Percentiles rank a stretch among this genome's conserved stretches.
Evolutionary conservation across 92 coral and sea anemone species (phyloP).

Genomic region (Parazoanthus darwini): DNA sequence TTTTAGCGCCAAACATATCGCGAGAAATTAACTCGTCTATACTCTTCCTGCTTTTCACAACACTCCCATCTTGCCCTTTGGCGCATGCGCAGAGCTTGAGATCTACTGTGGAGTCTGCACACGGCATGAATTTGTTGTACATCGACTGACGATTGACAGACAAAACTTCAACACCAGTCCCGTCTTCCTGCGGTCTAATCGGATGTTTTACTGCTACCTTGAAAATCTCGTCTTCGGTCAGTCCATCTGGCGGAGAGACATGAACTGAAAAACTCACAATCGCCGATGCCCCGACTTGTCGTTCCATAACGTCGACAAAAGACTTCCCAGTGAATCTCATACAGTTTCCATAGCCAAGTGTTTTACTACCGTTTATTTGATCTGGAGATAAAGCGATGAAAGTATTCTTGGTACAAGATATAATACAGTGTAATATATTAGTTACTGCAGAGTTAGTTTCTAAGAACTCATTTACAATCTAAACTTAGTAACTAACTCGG

Average conservation of each 20-base stretch:
- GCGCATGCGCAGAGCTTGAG: slow-evolving; percentile 35
- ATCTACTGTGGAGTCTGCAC: slow-evolving; percentile 10
- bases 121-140: slow-evolving; percentile 17
- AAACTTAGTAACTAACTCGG: too few relatives aligned
- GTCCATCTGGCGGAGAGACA: neutral
- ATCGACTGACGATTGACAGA: slow-evolving; percentile 26
- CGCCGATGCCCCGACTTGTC: slow-evolving; percentile 1
- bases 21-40: slow-evolving; percentile 12
- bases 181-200: slow-evolving; percentile 8
- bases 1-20: slow-evolving; percentile 22
- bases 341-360: slow-evolving; percentile 23
- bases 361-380: neutral
- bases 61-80: slow-evolving; percentile 26
- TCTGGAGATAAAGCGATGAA: neutral
- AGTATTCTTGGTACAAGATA: neutral
- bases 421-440: neutral
- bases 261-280: slow-evolving; percentile 15
- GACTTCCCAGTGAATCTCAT: slow-evolving; percentile 35
- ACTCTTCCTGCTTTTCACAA: neutral
- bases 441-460: too few relatives aligned
- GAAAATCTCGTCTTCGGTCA: slow-evolving; percentile 19
- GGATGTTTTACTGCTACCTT: slow-evolving; percentile 26
- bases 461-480: too few relatives aligned
- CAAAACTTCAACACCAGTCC: slow-evolving; percentile 3
- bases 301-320: slow-evolving; percentile 30